These are phyloP conservation scores for Corythoichthys haematopterus DNA, from an alignment of 2,113 vertebrate species.

Conservation along the genomic window DNA sequence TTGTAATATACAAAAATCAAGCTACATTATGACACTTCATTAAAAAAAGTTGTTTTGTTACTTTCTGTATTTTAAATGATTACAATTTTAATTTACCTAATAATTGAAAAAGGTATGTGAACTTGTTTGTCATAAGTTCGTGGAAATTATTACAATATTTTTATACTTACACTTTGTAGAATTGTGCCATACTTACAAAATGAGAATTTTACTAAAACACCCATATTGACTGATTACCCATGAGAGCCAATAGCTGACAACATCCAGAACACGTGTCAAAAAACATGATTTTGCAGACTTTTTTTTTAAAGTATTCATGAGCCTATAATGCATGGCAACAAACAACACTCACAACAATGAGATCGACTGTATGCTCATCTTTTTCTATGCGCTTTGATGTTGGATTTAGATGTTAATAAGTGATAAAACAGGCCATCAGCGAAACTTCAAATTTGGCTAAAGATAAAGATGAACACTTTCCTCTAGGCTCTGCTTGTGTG, in stretches of 20 bases:
- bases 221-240: not conserved
- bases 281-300: not conserved
- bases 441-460: constrained; percentile 29
- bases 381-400: constrained; percentile 38
- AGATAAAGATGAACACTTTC: constrained; percentile 33
- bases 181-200: too few species aligned
- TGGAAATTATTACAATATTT: not conserved
- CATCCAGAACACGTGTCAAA: not conserved
- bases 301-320: not conserved
- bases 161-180: too few species aligned
- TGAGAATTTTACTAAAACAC: not conserved
- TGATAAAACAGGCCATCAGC: constrained; percentile 24
- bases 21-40: too few species aligned
- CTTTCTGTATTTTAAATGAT: too few species aligned
- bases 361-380: constrained; percentile 8
- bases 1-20: too few species aligned
- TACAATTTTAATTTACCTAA: too few species aligned
- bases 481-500: constrained; percentile 21
- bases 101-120: too few species aligned
- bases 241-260: not conserved
- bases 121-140: not conserved
- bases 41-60: too few species aligned
- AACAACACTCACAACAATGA: constrained; percentile 39
- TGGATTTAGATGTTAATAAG: constrained; percentile 54
- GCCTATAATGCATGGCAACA: constrained; percentile 20